Base-by-base conservation (phyloP, 1,140 invertebrate genomes). In the Musca vetustissima region DNA sequence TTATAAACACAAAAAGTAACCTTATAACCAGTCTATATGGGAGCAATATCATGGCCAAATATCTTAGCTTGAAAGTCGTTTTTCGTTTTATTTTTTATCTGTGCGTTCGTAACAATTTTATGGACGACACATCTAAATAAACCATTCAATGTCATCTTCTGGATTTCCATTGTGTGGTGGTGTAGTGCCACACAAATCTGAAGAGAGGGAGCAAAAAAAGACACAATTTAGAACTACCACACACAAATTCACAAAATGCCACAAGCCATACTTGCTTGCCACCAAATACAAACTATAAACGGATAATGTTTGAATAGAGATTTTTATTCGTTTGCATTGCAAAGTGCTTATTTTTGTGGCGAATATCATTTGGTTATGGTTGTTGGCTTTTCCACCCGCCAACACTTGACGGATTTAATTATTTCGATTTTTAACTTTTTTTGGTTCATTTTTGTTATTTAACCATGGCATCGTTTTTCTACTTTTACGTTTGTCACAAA, bases 391-490 rank as follows among this genome's bases (percentile, higher is more conserved):
- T 70, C 73, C 71, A 66, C 49, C 71, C 71, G 71, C 68, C 78
- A 80, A 80, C 78, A 80, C 78, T 80, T 80, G 78, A 80, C 78
- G 77, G 75, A 80, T 80, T 80, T 80, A 80, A 80, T 80, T 80
- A 80, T 80, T 80, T 80, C 76, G 73, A 80, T 75, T 71, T 73
- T 73, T 67, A 36, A 64, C 36, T 55, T 32, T 69, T 69, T 59
- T 8, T 28, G 28, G 28, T 57, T 57, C 9, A 6, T 59, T 59
- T 9, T 52, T 8, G 3, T 4, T 25, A n/a, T 36, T 24, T 24
- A 28, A 4, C 24, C 57, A 24, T 61, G 24, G 19, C 6, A 15
- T 28, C 22, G 15, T 64, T 32, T 4, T 32, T 66, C 17, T n/a
- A 14, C 47, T 17, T n/a, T 28, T 50, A 28, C 48, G 48, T 53